Base-by-base conservation (phyloP, 2,797 vertebrate genomes). In the Urosaurus nigricauda region DNA sequence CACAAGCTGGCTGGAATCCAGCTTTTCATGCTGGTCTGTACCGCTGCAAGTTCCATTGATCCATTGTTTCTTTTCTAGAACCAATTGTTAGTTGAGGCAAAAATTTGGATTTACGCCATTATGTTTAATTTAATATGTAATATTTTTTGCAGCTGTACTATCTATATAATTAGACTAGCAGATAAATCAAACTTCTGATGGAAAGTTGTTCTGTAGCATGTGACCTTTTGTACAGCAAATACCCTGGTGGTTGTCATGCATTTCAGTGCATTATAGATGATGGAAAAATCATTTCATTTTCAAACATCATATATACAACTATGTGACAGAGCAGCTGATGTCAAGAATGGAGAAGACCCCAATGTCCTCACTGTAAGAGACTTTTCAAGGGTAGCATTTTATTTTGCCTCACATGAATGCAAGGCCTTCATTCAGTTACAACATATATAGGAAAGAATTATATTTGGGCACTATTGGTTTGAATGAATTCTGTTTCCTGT, bases 81-180 rank as follows among this genome's bases (percentile, higher is more conserved):
- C 47, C 47, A 51, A 51, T 51, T 51, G 6, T 51, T 51, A 51
- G 65, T 32, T 68, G 65, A 68, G 65, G 29, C 65, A 13, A 68
- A 9, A 5, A 68, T 32, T 32, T 68, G 29, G 29, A 68, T 68
- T 68, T 68, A 68, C 9, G 29, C 12, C 65, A 13, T 32, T 68
- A 29, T 68, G 29, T 68, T 68, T 29, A 9, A 32, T 68, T 68
- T 32, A 68, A 32, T 68, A 68, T 9, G 71, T 32, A 9, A 21
- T 79, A 60, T 56, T 26, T 9, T 86, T 75, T 86, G 60, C 26
- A 77, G 40, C 35, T 65, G 60, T 86, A 47, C 90, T 90, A 84
- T 87, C 83, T 91, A 84, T 75, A 4, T 4, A 60, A 37, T 89
- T 32, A 84, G 32, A 35, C 11, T 35, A 26, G 17, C 26, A 53